phyloP scores from a whole-genome alignment of 2,113 vertebrate genomes.

The Antechinus stuartii region DNA sequence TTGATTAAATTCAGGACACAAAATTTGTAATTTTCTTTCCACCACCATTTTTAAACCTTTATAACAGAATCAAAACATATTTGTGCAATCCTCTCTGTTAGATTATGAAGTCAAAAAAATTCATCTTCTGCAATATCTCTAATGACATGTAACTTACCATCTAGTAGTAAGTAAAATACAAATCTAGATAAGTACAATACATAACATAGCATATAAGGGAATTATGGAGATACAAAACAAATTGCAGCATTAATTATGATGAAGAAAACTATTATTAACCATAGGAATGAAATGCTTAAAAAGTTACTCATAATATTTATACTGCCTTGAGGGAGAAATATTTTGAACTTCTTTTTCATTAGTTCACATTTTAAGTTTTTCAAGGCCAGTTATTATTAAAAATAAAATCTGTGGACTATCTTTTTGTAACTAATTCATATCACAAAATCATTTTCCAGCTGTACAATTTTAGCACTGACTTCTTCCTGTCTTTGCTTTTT shows the following conservation, averaged over 20 bases:
- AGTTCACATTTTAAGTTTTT: background rate
- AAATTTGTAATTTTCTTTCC: background rate
- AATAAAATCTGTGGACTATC: constrained; percentile 37
- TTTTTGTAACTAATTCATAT: constrained; percentile 48
- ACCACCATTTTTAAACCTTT: rapidly evolving
- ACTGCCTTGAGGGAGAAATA: background rate
- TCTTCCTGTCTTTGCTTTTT: constrained; percentile 73
- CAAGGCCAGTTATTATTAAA: constrained; percentile 40
- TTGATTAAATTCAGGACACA: background rate
- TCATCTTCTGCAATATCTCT: background rate
- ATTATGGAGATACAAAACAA: background rate
- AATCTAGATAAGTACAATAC: background rate
- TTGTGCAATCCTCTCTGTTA: background rate
- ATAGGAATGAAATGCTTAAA: background rate
- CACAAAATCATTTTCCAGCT: constrained; percentile 51
- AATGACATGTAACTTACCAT: background rate
- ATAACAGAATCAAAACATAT: background rate
- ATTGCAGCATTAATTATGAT: background rate
- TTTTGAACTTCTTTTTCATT: background rate
- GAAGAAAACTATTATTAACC: background rate
- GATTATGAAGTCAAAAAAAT: rapidly evolving
- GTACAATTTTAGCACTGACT: constrained; percentile 70
- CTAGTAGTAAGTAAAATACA: too few relatives aligned
- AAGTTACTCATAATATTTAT: background rate
- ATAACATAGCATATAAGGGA: background rate